Conservation (phyloP, 2,113 vertebrate species). For the Alectura lathami region DNA sequence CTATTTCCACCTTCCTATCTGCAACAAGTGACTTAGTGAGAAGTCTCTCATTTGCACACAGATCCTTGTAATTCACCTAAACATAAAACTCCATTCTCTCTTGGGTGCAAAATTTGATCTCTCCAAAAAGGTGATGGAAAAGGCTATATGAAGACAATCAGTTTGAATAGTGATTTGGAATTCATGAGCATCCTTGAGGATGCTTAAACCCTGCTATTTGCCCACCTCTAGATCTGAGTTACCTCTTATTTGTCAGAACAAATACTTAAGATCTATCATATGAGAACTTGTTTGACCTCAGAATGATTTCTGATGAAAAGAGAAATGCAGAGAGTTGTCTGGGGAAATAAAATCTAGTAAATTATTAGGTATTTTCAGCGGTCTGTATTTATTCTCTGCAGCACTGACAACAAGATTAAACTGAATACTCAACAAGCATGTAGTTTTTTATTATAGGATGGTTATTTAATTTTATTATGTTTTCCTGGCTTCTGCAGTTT, state of each 20-base stretch:
- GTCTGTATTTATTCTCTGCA: slow-evolving; percentile 60
- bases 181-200: neutral
- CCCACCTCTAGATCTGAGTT: slow-evolving; percentile 29
- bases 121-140: neutral
- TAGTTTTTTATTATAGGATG: slow-evolving; percentile 45
- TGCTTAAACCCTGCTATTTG: neutral
- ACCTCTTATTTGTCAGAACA: slow-evolving; percentile 61
- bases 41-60: neutral
- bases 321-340: slow-evolving; percentile 55
- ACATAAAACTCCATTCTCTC: neutral
- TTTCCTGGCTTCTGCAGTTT: slow-evolving; percentile 24
- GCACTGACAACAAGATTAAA: slow-evolving; percentile 58
- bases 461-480: slow-evolving; percentile 30
- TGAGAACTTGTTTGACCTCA: slow-evolving; percentile 71
- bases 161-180: neutral
- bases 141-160: neutral
- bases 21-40: neutral
- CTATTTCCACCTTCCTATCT: neutral
- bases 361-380: slow-evolving; percentile 68
- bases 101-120: neutral
- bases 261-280: slow-evolving; percentile 60
- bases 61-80: neutral
- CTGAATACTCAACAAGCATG: slow-evolving; percentile 47
- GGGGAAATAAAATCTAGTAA: slow-evolving; percentile 63
- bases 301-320: slow-evolving; percentile 72